Conservation (phyloP, 2,888 invertebrate genomes). For the Ecliptopera silaceata region DNA sequence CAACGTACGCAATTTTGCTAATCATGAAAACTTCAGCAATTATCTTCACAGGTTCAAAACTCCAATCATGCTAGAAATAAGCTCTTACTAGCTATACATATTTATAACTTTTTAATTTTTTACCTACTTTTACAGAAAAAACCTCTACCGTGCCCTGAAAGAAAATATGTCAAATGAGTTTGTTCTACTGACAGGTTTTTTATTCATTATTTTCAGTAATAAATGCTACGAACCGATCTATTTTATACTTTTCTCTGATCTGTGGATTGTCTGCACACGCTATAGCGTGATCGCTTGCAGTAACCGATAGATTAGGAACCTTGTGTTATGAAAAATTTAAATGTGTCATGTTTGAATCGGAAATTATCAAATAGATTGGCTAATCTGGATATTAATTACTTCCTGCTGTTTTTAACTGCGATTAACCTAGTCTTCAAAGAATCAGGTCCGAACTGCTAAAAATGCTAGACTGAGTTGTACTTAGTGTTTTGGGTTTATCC, state of each 20-base stretch:
- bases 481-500: background rate
- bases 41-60: background rate
- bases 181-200: background rate
- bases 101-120: too few relatives aligned
- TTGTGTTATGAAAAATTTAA: slow-evolving; percentile 4
- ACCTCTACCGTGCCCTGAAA: too few relatives aligned
- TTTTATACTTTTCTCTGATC: slow-evolving; percentile 10
- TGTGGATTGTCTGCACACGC: slow-evolving; percentile 28
- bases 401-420: too few relatives aligned
- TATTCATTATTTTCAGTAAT: background rate
- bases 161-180: too few relatives aligned
- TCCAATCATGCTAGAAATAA: background rate
- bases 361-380: background rate
- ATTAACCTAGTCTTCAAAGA: too few relatives aligned
- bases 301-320: slow-evolving; percentile 15
- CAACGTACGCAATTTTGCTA: slow-evolving; percentile 12
- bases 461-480: background rate
- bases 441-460: background rate
- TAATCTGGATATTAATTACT: background rate
- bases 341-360: background rate
- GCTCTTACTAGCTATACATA: too few relatives aligned
- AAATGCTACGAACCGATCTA: slow-evolving; percentile 3
- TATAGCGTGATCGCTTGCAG: slow-evolving; percentile 46
- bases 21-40: slow-evolving; percentile 25
- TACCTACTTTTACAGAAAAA: too few relatives aligned